These are phyloP conservation scores for Daubentonia madagascariensis DNA, from an alignment of 2,113 vertebrate species.

Conservation along the genomic window DNA sequence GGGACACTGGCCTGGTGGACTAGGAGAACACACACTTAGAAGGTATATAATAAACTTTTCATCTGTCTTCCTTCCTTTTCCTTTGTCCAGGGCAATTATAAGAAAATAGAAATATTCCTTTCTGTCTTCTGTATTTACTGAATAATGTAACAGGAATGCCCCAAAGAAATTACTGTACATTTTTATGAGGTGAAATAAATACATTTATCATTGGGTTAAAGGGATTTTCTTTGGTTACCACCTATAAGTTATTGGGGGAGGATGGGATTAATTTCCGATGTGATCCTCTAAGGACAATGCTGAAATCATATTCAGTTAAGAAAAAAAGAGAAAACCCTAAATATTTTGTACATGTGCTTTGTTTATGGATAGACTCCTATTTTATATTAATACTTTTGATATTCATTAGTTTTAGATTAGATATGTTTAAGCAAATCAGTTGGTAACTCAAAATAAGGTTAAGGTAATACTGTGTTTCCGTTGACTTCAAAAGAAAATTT, in stretches of 20 bases:
- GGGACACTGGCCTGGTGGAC: not conserved
- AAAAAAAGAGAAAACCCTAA: not conserved
- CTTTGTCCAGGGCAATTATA: not conserved
- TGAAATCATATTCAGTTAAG: conserved; percentile 10
- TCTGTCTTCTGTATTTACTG: not conserved
- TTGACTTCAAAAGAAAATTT: not conserved
- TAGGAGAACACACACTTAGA: not conserved
- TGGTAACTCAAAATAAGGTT: not conserved
- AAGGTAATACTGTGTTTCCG: not conserved
- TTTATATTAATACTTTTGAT: not conserved
- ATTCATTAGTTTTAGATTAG: not conserved
- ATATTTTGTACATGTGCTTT: not conserved
- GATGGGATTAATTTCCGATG: not conserved
- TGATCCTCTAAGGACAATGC: not conserved
- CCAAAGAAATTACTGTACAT: not conserved
- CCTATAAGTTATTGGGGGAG: not conserved
- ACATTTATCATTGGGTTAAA: not conserved
- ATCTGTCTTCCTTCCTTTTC: not conserved
- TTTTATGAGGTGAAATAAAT: conserved; percentile 37
- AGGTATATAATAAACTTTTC: not conserved
- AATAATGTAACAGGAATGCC: conserved; percentile 12
- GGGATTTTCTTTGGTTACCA: not conserved
- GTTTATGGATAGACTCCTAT: not conserved
- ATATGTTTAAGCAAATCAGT: not conserved
- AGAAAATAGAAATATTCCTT: conserved; percentile 13